A percentile compares a stretch with the other conserved stretches of the same genome.
phyloP scores from a whole-genome alignment of 2,797 vertebrate species.

The Protonibea diacanthus region DNA sequence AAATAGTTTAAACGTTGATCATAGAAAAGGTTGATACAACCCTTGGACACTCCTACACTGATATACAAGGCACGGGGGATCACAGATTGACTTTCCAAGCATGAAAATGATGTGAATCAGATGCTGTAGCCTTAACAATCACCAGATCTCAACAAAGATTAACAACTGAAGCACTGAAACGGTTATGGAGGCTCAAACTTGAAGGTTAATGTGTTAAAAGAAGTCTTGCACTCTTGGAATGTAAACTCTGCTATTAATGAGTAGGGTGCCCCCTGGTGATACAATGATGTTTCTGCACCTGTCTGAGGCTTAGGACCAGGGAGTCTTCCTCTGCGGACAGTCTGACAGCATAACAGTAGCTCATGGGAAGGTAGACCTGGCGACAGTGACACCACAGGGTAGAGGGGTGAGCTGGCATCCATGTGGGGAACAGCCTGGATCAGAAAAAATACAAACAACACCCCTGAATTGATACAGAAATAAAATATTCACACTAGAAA shows the following conservation, averaged over 20 bases:
- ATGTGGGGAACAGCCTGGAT: slow-evolving; percentile 91
- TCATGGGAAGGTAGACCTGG: slow-evolving; percentile 98
- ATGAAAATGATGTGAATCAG: not conserved
- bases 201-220: not conserved
- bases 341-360: slow-evolving; percentile 93
- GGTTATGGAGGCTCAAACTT: not conserved
- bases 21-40: not conserved
- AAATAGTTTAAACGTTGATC: slow-evolving; percentile 1
- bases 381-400: slow-evolving; percentile 98
- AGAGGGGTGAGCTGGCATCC: slow-evolving; percentile 94
- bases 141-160: not conserved
- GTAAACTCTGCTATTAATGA: not conserved
- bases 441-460: not conserved
- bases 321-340: slow-evolving; percentile 89
- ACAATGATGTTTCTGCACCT: slow-evolving; percentile 80
- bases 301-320: slow-evolving; percentile 91
- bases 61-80: not conserved
- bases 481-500: not conserved
- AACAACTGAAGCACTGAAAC: not conserved
- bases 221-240: too few species aligned
- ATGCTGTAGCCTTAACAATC: not conserved
- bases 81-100: not conserved
- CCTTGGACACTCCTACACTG: not conserved
- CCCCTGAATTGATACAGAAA: not conserved
- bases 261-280: slow-evolving; percentile 53